These are phyloP conservation scores for Penaeus monodon DNA, from an alignment of 2,888 invertebrate species.

Conservation along the genomic window DNA sequence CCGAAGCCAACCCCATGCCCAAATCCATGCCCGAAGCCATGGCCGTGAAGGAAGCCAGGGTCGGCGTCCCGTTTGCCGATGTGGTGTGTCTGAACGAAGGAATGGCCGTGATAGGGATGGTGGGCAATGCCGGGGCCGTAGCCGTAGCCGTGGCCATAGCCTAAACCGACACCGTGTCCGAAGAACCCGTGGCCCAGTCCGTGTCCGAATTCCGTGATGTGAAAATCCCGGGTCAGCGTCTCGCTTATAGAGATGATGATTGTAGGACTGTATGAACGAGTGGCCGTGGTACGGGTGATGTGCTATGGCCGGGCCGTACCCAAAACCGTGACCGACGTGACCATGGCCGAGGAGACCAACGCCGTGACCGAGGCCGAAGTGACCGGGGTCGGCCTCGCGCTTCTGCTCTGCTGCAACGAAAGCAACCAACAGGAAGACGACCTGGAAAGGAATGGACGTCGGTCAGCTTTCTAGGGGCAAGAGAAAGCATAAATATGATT, in stretches of 20 bases:
- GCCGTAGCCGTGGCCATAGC: constrained; percentile 1
- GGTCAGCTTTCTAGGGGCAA: too few relatives aligned
- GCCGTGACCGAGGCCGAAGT: too few relatives aligned
- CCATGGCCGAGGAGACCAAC: neutral
- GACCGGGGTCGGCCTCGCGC: constrained; percentile 1
- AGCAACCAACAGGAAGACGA: constrained; percentile 10
- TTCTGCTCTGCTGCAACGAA: constrained; percentile 11
- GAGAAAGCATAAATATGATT: too few relatives aligned
- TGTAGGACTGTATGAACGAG: too few relatives aligned
- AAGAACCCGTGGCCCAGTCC: neutral
- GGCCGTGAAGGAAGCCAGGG: neutral
- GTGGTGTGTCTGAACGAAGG: neutral
- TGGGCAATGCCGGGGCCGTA: neutral
- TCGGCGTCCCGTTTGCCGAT: neutral
- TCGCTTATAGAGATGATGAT: too few relatives aligned
- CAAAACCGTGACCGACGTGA: neutral
- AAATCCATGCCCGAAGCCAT: neutral
- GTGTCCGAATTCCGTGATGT: neutral
- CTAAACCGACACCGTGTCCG: neutral
- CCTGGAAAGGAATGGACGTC: neutral
- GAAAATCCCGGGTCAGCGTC: too few relatives aligned
- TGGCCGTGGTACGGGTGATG: too few relatives aligned
- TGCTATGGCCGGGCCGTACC: neutral
- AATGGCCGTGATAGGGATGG: neutral
- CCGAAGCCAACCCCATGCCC: constrained; percentile 8